These are phyloP conservation scores for Pongo abelii DNA, from an alignment of 2,113 vertebrate genomes.

Conservation along the genomic window DNA sequence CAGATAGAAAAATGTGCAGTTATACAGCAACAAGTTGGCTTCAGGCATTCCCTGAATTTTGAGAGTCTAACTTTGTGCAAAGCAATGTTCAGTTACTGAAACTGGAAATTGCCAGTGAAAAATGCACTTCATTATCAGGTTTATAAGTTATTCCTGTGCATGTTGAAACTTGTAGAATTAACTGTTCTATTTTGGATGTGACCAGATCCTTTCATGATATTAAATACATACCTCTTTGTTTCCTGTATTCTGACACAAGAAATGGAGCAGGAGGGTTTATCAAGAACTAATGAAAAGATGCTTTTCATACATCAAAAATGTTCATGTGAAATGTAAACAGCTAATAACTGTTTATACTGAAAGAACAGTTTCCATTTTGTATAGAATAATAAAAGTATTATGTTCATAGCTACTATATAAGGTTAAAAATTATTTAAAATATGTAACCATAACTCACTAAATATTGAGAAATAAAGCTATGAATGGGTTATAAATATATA, in stretches of 20 bases:
- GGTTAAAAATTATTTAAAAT: not conserved
- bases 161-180: not conserved
- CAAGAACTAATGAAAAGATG: not conserved
- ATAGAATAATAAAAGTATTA: not conserved
- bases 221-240: not conserved
- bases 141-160: not conserved
- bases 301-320: not conserved
- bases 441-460: not conserved
- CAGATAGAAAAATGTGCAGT: not conserved
- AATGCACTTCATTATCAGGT: not conserved
- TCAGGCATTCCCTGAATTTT: not conserved
- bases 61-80: not conserved
- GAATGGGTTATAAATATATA: not conserved
- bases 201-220: not conserved
- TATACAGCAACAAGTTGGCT: not conserved
- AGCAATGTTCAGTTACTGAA: not conserved
- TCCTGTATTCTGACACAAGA: not conserved
- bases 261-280: not conserved
- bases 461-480: conserved; percentile 1
- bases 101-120: not conserved
- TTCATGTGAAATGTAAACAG: not conserved
- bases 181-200: not conserved
- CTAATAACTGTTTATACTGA: not conserved
- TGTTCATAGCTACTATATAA: not conserved
- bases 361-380: not conserved